These are phyloP conservation scores for Lagenorhynchus albirostris DNA, from an alignment of 2,113 vertebrate genomes.

Conservation along the genomic window DNA sequence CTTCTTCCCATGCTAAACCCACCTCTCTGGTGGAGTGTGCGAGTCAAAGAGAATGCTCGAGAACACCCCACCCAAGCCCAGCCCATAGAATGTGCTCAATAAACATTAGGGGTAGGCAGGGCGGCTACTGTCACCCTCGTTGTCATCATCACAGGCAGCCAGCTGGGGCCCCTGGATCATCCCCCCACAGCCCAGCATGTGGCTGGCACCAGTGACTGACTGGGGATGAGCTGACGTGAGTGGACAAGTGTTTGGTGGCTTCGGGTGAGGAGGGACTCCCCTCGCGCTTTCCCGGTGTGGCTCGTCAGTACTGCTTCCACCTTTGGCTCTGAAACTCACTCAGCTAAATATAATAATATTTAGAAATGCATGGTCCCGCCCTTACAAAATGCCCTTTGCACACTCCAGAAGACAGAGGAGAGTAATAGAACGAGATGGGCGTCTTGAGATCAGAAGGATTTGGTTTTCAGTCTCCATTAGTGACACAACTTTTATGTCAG, in stretches of 20 bases:
- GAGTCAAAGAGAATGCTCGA: background rate
- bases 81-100: background rate
- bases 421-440: background rate
- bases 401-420: background rate
- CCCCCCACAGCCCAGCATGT: background rate
- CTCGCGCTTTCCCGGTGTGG: background rate
- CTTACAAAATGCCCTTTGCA: background rate
- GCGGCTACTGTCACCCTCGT: background rate
- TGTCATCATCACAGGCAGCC: background rate
- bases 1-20: background rate
- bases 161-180: background rate
- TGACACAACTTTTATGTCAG: background rate
- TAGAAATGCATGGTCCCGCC: background rate
- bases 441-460: background rate
- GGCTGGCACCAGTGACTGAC: background rate
- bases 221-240: background rate
- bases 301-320: background rate
- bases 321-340: background rate
- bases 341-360: background rate
- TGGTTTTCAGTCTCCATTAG: background rate
- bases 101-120: too few species aligned
- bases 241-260: background rate
- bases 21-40: background rate
- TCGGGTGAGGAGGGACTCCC: background rate
- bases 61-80: background rate